phyloP scores from a whole-genome alignment of 2,113 vertebrate genomes.

The Elephas maximus region DNA sequence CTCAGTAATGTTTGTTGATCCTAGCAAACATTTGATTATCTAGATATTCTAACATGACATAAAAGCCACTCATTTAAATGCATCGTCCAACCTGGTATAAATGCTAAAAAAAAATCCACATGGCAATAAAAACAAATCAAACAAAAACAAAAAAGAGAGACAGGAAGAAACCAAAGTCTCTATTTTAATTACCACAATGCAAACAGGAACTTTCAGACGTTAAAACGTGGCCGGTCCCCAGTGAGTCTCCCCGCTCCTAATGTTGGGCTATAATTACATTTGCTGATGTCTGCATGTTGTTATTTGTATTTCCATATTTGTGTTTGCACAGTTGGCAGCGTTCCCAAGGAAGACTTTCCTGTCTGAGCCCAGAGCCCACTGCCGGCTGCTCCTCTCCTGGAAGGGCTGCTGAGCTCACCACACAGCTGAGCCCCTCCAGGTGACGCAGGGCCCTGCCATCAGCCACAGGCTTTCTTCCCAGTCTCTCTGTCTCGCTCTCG shows the following conservation, averaged over 20 bases:
- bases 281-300: background rate
- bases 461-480: background rate
- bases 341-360: background rate
- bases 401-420: background rate
- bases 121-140: background rate
- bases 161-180: background rate
- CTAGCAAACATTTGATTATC: background rate
- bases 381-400: background rate
- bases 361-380: background rate
- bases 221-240: background rate
- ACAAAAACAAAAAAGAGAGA: background rate
- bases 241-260: background rate
- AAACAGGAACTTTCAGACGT: background rate
- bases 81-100: background rate
- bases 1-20: background rate
- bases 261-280: background rate
- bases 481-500: background rate
- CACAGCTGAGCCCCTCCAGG: background rate
- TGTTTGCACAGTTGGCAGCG: constrained; percentile 39
- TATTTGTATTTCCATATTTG: constrained; percentile 57
- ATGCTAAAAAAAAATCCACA: background rate
- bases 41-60: background rate
- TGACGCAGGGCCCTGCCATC: background rate
- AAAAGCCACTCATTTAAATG: background rate
- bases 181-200: constrained; percentile 22